Conservation (phyloP, 2,113 vertebrate species). For the Gorsachius goisagi region DNA sequence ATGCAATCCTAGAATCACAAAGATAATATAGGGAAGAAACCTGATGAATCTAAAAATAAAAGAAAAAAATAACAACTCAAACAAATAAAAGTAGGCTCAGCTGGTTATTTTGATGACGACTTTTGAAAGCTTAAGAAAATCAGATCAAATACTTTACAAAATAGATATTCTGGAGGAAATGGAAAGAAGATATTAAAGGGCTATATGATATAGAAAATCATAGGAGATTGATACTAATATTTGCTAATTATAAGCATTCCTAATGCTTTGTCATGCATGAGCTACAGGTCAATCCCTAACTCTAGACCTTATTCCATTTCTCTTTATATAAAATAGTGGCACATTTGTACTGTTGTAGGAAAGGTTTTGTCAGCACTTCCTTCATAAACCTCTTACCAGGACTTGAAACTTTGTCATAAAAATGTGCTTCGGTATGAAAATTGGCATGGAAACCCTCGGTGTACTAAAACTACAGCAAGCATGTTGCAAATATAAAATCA, state of each 20-base stretch:
- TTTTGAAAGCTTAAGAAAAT: constrained; percentile 18
- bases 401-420: constrained; percentile 1
- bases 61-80: background rate
- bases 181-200: constrained; percentile 48
- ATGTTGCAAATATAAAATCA: background rate
- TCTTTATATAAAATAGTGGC: background rate
- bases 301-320: background rate
- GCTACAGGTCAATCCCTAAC: background rate
- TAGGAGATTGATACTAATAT: constrained; percentile 16
- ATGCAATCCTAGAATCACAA: background rate
- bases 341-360: background rate
- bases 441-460: background rate
- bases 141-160: background rate
- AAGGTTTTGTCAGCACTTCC: background rate
- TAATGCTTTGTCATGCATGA: background rate
- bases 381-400: background rate
- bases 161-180: constrained; percentile 46
- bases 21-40: background rate
- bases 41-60: background rate
- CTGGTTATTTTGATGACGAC: background rate
- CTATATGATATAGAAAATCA: constrained; percentile 31
- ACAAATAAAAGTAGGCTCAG: background rate
- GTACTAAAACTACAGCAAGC: background rate
- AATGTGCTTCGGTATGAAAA: background rate
- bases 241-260: constrained; percentile 2